Base-by-base conservation (phyloP, 2,888 invertebrate genomes). In the Clusia tigrina region DNA sequence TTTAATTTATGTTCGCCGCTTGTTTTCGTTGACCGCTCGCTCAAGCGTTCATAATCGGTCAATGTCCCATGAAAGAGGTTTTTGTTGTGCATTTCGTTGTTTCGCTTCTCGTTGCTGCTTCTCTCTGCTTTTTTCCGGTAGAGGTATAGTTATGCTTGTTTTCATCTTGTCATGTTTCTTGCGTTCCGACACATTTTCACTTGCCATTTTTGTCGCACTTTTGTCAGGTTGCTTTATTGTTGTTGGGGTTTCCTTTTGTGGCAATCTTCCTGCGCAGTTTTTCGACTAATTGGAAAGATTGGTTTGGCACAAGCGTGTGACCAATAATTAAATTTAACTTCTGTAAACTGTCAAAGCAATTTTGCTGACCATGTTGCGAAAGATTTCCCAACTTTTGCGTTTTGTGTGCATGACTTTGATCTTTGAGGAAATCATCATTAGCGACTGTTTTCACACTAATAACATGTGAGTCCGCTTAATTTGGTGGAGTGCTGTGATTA, bases 11-110 rank as follows among this genome's bases (percentile, higher is more conserved):
- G n/a, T 15, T 42, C 12, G 42, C n/a, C n/a, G n/a, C 42, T 42
- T 42, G 42, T 42, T 42, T 42, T 22, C 15, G 22, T 20, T 48
- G 48, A 48, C 48, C 48, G 22, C 48, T 32, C 32, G 32, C 32
- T 48, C 48, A 48, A 48, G 20, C 15, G 18, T 5, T 48, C 48
- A 18, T 48, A 48, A 48, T 48, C 48, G 22, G 48, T 48, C 48
- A 48, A 48, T 48, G 48, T 48, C 48, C 20, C 48, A 48, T 48
- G 48, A 48, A 48, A 48, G 22, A 2, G 22, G 5, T 15, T 48
- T 48, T 48, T 32, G 6, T 32, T n/a, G n/a, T n/a, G n/a, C 2
- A 5, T 46, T 46, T 48, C 20, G 3, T 17, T 20, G 48, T 20
- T 12, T 9, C 48, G 12, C 48, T 18, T 15, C 15, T 42, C n/a